Evolutionary conservation across 1,140 invertebrate genomes (phyloP).

Genomic region (Antheraea pernyi): DNA sequence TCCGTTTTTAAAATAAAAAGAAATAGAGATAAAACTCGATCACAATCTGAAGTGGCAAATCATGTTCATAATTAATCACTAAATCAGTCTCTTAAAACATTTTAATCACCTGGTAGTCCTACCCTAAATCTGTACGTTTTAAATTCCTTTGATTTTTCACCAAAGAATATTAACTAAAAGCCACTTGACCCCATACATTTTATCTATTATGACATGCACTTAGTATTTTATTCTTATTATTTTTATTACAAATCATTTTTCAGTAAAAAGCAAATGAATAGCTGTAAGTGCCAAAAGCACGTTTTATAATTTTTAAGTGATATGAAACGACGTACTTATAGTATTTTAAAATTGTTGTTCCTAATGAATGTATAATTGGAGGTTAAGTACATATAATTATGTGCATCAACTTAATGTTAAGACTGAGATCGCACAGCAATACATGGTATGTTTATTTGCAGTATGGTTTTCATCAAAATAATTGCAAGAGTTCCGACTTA

Average conservation of each 20-base stretch:
- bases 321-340: constrained; percentile 54
- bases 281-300: constrained; percentile 72
- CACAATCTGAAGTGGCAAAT: too few relatives aligned
- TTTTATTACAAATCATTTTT: not conserved
- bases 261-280: constrained; percentile 40
- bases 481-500: too few relatives aligned
- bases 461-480: too few relatives aligned
- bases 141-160: constrained; percentile 33
- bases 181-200: constrained; percentile 1
- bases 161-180: constrained; percentile 51
- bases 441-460: too few relatives aligned
- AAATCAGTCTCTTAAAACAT: too few relatives aligned
- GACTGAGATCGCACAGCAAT: too few relatives aligned
- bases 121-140: too few relatives aligned
- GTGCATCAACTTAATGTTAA: constrained; percentile 66
- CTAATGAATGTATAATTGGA: constrained; percentile 67
- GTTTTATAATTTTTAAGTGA: constrained; percentile 66
- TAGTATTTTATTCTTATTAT: too few relatives aligned
- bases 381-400: constrained; percentile 49
- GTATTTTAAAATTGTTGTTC: constrained; percentile 75
- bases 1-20: too few relatives aligned
- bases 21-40: too few relatives aligned
- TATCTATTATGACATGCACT: not conserved
- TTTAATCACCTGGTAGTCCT: too few relatives aligned
- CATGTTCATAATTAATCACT: too few relatives aligned